Base-by-base conservation (phyloP, 2,888 invertebrate genomes). In the Chymomyza fuscimana region DNA sequence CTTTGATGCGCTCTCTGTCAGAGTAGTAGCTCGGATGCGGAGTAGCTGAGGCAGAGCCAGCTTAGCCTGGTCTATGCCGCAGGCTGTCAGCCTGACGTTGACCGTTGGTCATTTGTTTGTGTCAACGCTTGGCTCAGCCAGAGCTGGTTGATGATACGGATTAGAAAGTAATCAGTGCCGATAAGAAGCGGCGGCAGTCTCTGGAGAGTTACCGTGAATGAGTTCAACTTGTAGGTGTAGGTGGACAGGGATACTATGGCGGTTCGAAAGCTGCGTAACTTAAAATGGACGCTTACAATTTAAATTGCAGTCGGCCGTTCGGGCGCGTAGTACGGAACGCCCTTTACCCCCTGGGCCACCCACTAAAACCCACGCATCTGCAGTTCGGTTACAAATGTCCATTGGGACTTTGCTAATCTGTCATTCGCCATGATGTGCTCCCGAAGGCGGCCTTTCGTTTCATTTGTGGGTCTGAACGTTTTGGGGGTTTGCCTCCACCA, bases 371-470 rank as follows among this genome's bases (percentile, higher is more conserved):
- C 72, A 60, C 74, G 67, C 77, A 72, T 86, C 77, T 77, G 79
- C 78, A 77, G 81, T 88, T 87, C 67, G 74, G 81, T 89, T 89
- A 87, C 88, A 86, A 89, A 90, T 86, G 88, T 79, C 89, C 90
- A 82, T 78, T 82, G 87, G 86, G 87, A 87, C 87, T 85, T 89
- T 82, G 78, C 80, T 81, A 90, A 90, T 89, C 87, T 88, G 89
- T 90, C 90, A 90, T 88, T 90, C 83, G 83, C 78, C 80, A 86
- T 86, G 85, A 83, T 86, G 82, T 81, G 81, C 80, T 81, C 79
- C 80, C 85, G 77, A 82, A 89, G 84, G 89, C 88, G 81, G 81
- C 82, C 80, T 85, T 81, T 87, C 72, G 63, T 60, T 80, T 77
- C 72, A 81, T 72, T 69, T 78, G 69, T 74, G 70, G 67, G 70